Evolutionary conservation across 2,888 invertebrate genomes (phyloP), one percentile per base, ranked within the genome.

Genomic region (Andrena minutula): DNA sequence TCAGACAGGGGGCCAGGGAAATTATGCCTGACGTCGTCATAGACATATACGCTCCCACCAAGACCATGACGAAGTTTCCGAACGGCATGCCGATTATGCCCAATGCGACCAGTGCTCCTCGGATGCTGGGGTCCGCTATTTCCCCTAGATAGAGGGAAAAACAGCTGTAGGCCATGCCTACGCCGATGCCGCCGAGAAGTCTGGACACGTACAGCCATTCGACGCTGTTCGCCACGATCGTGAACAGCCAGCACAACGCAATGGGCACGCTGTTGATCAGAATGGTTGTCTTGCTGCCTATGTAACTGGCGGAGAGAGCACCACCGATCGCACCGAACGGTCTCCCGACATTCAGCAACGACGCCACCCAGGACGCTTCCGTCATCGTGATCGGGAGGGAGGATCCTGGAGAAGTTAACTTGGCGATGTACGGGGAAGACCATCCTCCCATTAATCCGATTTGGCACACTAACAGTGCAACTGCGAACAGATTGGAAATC

Each of bases 351-450:
- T 90, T 92, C 23, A 91, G 32, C 7, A 92, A 63, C 0, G 92
- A 90, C 1, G 91, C 91, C 20, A 92, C 89, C 92, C 92, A 92
- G 0, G 93, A 92, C 6, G 91, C 88, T 61, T 92, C 88, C 5
- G 66, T 53, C 16, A 69, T 26, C 1, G 89, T 90, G 7, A 92
- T 66, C 1, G 77, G 73, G 1, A 91, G 51, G 3, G 84, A 73
- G 0, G 90, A 89, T 28, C 88, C 82, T 1, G 84, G 73, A 0
- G 85, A 58, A 0, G 86, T 90, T 35, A 92, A 64, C 28, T 65
- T 28, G 0, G 87, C 88, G 10, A 92, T 63, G 65, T 90, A 92
- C 0, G 92, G 92, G 1, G 92, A 92, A 0, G 90, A 86, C 92
- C 92, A 92, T 6, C 88, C 90, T 0, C 49, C 58, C 71, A 89